Base-by-base conservation (phyloP, 1,140 invertebrate genomes). In the Magallana angulata region DNA sequence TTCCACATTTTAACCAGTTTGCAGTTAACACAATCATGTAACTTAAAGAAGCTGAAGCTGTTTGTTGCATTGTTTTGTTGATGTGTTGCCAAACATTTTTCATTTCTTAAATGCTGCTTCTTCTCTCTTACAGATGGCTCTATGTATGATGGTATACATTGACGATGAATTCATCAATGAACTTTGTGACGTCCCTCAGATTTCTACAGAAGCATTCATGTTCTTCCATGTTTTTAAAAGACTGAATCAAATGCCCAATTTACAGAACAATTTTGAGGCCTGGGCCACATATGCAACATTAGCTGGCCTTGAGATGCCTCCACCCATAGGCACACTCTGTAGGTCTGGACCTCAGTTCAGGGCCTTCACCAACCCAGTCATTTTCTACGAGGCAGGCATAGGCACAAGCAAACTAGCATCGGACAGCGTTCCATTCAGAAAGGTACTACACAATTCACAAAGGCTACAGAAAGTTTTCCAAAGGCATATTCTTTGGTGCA, bases 361-460 rank as follows among this genome's bases (percentile, higher is more conserved):
- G 30, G 89, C 88, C 12, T 89, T 87, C 12, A 88, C 88, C 7
- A 90, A 90, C 82, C 84, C 90, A 11, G 88, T 92, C 56, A 82
- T 91, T 24, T 58, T 62, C n/a, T 92, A 89, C 83, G 91, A 91
- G 64, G 91, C 89, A 18, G 91, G 88, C 3, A 89, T 91, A 16
- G 90, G 90, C 7, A 89, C 83, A 9, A 68, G 24, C 0, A 59
- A 56, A 5, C 57, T 85, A 1, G 36, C 18, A 14, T 84, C 76
- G 48, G 85, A 90, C 56, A 81, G 87, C 5, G 62, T 84, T 62
- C 62, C 48, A 59, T 84, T 56, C 88, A 59, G 82, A 11, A 59
- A 62, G 57, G 82, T 84, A 60, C 30, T 16, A 64, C 18, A 16
- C 62, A 16, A 64, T 16, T 62, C 36, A 48, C 5, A 5, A 5